These are phyloP conservation scores for Limnephilus rhombicus DNA, from an alignment of 2,888 invertebrate species.

Conservation along the genomic window DNA sequence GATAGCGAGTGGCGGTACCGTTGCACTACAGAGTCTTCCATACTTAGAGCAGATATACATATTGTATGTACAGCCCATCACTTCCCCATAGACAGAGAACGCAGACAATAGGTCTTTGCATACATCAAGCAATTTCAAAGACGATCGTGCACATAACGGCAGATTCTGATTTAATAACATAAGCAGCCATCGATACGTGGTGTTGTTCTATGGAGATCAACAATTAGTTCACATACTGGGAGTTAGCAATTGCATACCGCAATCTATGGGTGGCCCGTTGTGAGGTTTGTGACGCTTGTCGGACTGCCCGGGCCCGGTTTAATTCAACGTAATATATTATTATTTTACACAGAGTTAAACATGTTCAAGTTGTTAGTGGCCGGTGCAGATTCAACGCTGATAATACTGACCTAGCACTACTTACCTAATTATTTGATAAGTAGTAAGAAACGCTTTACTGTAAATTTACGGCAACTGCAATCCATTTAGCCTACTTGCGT, in stretches of 20 bases:
- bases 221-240: background rate
- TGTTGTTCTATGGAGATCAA: background rate
- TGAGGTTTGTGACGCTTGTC: background rate
- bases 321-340: background rate
- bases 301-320: background rate
- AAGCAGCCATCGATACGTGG: background rate
- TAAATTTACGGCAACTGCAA: background rate
- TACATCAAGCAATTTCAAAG: conserved; percentile 19
- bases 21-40: conserved; percentile 21
- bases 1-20: conserved; percentile 18
- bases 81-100: background rate
- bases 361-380: background rate
- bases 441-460: background rate
- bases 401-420: background rate
- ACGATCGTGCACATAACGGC: conserved; percentile 21
- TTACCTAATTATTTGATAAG: background rate
- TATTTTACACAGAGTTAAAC: background rate
- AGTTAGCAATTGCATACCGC: too few species aligned
- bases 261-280: background rate
- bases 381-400: background rate
- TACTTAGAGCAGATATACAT: background rate
- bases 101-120: conserved; percentile 30
- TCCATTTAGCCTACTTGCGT: background rate
- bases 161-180: background rate
- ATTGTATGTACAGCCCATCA: background rate